These are phyloP conservation scores for Margaritifera margaritifera DNA, from an alignment of 2,888 invertebrate species.

Conservation along the genomic window DNA sequence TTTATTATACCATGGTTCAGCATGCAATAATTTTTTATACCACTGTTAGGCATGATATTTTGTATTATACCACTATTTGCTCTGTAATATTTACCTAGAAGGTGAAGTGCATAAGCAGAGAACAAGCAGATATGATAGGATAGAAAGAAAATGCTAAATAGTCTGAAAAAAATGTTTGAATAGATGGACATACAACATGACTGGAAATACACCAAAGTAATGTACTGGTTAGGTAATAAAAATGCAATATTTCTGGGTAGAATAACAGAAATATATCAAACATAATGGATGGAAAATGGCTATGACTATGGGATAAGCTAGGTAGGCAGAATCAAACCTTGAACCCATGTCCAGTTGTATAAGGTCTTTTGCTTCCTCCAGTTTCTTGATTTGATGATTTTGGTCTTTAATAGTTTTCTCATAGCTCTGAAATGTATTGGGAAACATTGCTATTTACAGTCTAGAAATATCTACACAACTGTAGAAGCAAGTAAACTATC, in stretches of 20 bases:
- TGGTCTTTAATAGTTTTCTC: constrained; percentile 58
- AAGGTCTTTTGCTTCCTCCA: constrained; percentile 59
- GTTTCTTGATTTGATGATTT: constrained; percentile 48
- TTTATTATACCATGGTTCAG: no score
- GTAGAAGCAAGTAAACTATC: no score
- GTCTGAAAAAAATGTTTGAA: neutral
- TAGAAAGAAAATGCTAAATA: no score
- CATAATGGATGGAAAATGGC: neutral
- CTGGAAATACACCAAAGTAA: neutral
- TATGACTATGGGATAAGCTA: neutral
- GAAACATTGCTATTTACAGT: no score
- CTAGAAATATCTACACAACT: no score
- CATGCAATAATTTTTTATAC: no score
- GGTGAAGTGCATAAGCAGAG: no score
- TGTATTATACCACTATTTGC: no score
- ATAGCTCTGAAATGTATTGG: constrained; percentile 49
- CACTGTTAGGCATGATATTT: no score
- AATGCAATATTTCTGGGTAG: neutral
- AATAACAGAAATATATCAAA: neutral
- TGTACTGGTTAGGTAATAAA: neutral
- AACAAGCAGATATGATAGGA: no score
- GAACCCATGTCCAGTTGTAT: constrained; percentile 55
- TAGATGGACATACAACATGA: neutral
- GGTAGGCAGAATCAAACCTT: constrained; percentile 40
- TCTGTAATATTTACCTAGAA: no score